Percentiles rank a stretch among this genome's conserved stretches.
Evolutionary conservation across 1,140 invertebrate species (phyloP).

Genomic region (Drosophila ogumai): DNA sequence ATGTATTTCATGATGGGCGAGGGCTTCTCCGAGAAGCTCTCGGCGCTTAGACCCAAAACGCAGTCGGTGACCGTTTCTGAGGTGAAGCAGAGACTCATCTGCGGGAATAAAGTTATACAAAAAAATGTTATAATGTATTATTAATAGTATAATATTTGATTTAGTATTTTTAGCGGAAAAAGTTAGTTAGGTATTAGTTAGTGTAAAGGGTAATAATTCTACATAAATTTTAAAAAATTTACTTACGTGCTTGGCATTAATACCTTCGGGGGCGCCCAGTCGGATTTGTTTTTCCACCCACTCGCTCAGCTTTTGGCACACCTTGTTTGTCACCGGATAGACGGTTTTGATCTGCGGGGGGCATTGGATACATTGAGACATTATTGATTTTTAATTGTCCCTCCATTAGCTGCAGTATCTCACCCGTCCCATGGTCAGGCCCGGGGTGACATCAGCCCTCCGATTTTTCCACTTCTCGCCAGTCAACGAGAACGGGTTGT

Average conservation of each 20-base stretch:
- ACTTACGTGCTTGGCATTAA: constrained; percentile 70
- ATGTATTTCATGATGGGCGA: constrained; percentile 58
- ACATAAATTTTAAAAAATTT: not conserved
- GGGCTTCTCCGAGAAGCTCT: constrained; percentile 70
- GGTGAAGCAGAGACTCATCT: constrained; percentile 84
- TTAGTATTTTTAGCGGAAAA: no score
- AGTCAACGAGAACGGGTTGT: constrained; percentile 85
- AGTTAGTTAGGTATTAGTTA: no score
- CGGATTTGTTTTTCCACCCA: constrained; percentile 65
- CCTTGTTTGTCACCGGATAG: constrained; percentile 75
- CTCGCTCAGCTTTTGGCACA: constrained; percentile 61
- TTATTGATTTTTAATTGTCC: not conserved
- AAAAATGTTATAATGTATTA: no score
- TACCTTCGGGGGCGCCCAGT: constrained; percentile 30
- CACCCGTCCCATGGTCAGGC: constrained; percentile 85
- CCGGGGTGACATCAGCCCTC: constrained; percentile 86
- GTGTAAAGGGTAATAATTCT: no score
- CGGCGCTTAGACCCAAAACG: constrained; percentile 85
- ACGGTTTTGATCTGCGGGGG: constrained; percentile 63
- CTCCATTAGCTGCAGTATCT: constrained; percentile 6
- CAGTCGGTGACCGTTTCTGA: constrained; percentile 85
- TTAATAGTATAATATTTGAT: no score
- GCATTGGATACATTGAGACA: not conserved
- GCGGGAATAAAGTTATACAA: no score
- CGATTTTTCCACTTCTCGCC: constrained; percentile 87